These are phyloP conservation scores for Enteromius argenteus DNA, from an alignment of 2,797 vertebrate genomes.

Conservation along the genomic window DNA sequence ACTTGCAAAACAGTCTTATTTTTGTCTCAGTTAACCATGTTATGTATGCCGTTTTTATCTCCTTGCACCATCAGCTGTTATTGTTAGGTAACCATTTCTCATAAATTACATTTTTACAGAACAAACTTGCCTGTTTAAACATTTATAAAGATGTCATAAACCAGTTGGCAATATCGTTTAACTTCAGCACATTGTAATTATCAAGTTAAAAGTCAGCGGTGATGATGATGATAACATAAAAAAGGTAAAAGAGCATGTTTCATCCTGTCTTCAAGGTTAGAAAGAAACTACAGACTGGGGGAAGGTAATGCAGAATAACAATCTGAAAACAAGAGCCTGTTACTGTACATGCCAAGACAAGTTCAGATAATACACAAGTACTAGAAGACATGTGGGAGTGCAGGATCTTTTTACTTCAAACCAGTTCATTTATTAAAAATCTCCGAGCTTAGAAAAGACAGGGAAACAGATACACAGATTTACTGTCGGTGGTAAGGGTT, in stretches of 20 bases:
- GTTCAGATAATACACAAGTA: slow-evolving; percentile 11
- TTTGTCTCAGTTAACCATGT: slow-evolving; percentile 4
- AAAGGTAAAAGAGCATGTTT: slow-evolving; percentile 1
- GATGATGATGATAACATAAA: neutral
- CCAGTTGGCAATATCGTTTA: neutral
- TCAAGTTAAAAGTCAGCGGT: neutral
- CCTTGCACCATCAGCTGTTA: neutral
- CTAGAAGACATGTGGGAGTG: neutral
- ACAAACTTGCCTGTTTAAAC: neutral
- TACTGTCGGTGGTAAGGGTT: neutral
- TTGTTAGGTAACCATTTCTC: neutral
- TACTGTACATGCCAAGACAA: slow-evolving; percentile 24
- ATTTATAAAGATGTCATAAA: neutral
- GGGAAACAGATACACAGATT: neutral
- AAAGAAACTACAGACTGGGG: slow-evolving; percentile 14
- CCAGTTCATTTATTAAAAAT: neutral
- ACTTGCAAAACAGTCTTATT: slow-evolving; percentile 3
- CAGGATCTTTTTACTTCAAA: slow-evolving; percentile 20
- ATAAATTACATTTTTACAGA: neutral
- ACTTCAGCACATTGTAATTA: neutral
- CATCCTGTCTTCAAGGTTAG: slow-evolving; percentile 3
- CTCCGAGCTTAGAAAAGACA: neutral
- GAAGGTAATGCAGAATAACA: slow-evolving; percentile 8
- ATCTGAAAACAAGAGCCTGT: slow-evolving; percentile 9
- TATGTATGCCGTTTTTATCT: slow-evolving; percentile 4